Evolutionary conservation across 2,113 vertebrate species (phyloP).

Genomic region (Pristiophorus japonicus): DNA sequence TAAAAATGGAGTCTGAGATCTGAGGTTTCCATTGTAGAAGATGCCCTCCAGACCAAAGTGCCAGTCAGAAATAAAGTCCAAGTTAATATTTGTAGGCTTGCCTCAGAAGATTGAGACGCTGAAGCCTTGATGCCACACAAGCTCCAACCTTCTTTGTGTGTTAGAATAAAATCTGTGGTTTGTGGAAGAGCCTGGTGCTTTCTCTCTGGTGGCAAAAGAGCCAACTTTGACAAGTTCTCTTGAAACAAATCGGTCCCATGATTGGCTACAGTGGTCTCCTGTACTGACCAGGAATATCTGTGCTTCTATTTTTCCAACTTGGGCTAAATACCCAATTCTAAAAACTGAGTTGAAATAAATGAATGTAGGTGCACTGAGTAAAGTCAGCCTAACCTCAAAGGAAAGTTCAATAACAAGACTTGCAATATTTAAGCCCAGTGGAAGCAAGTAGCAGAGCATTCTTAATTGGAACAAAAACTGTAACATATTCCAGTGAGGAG

Average conservation of each 20-base stretch:
- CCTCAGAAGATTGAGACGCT: too few relatives aligned
- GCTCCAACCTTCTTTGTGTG: too few relatives aligned
- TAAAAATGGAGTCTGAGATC: too few relatives aligned
- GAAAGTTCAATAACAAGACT: neutral
- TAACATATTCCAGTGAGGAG: neutral
- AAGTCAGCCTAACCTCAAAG: neutral
- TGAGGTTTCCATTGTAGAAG: too few relatives aligned
- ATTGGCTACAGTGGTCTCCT: neutral
- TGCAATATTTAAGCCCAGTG: neutral
- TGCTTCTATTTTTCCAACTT: neutral
- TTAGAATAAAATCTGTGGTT: too few relatives aligned
- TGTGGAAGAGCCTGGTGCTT: too few relatives aligned
- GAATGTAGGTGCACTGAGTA: neutral
- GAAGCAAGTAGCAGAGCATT: neutral
- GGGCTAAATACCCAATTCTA: neutral
- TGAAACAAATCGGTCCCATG: neutral
- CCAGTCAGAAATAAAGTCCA: too few relatives aligned
- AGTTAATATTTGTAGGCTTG: too few relatives aligned
- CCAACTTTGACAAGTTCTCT: neutral
- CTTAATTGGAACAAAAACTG: neutral
- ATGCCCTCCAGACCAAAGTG: too few relatives aligned
- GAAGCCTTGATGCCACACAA: too few relatives aligned
- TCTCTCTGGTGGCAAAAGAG: too few relatives aligned
- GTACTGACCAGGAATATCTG: neutral
- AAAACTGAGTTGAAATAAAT: neutral